phyloP scores from a whole-genome alignment of 2,797 vertebrate genomes.

The Xiphophorus birchmanni region DNA sequence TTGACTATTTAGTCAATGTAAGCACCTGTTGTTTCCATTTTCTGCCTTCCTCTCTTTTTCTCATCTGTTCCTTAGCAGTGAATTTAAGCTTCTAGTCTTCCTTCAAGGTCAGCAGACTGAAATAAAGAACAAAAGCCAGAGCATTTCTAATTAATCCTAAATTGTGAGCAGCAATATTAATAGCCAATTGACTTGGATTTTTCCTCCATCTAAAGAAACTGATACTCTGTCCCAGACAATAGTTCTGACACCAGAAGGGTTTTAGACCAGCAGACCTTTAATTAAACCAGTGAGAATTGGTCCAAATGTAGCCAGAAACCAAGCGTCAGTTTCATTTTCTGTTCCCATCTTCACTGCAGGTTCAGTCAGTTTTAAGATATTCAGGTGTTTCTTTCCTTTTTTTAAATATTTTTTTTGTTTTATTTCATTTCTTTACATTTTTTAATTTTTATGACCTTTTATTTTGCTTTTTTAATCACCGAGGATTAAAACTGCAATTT shows the following conservation, averaged over 20 bases:
- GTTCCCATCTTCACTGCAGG: background rate
- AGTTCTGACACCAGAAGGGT: background rate
- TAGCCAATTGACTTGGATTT: constrained; percentile 17
- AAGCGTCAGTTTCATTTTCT: background rate
- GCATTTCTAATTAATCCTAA: constrained; percentile 58
- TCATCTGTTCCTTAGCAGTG: constrained; percentile 14
- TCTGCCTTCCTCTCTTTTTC: background rate
- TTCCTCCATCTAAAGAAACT: background rate
- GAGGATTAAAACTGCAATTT: no score
- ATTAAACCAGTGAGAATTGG: background rate
- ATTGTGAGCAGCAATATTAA: constrained; percentile 33
- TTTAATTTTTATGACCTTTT: background rate
- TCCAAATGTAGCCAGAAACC: background rate
- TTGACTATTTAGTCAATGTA: constrained; percentile 40
- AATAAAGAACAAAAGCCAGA: constrained; percentile 47
- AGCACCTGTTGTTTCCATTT: constrained; percentile 8
- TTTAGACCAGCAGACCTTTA: background rate
- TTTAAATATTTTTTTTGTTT: no score
- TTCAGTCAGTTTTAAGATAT: background rate
- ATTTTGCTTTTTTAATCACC: background rate
- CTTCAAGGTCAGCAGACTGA: constrained; percentile 55
- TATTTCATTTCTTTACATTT: background rate
- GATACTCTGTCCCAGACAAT: background rate
- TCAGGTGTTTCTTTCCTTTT: background rate
- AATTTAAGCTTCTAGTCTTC: constrained; percentile 19